These are phyloP conservation scores for Salticus scenicus DNA, from an alignment of 2,888 invertebrate species.

Conservation along the genomic window DNA sequence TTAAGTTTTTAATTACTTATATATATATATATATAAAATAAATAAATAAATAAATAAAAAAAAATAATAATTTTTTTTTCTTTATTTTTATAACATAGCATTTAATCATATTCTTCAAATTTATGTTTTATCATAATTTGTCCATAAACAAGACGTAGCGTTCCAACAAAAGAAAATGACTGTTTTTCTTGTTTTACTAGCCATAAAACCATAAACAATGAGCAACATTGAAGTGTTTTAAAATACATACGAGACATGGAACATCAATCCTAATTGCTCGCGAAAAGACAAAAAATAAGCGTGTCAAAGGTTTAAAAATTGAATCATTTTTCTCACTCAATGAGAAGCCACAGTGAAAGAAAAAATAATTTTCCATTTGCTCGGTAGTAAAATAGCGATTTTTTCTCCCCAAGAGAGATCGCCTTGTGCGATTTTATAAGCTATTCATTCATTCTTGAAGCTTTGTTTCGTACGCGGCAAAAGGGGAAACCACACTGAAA, in stretches of 20 bases:
- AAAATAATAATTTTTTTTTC: too few relatives aligned
- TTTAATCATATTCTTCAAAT: too few relatives aligned
- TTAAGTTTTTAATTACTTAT: too few relatives aligned
- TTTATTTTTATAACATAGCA: too few relatives aligned
- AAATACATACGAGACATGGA: conserved; percentile 8
- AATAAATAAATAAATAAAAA: too few relatives aligned
- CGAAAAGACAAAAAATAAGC: conserved; percentile 15
- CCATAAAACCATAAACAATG: conserved; percentile 15
- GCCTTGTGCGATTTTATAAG: conserved; percentile 3
- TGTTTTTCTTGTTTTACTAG: too few relatives aligned
- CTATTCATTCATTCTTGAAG: conserved; percentile 25
- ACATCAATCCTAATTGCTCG: conserved; percentile 36
- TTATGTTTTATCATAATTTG: too few relatives aligned
- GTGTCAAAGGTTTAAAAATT: conserved; percentile 42
- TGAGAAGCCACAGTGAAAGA: conserved; percentile 20
- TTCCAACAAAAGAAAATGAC: too few relatives aligned
- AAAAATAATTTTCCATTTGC: conserved; percentile 14
- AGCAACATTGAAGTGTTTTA: neutral
- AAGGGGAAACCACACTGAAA: conserved; percentile 43
- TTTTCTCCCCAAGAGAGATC: conserved; percentile 22
- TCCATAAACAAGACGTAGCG: too few relatives aligned
- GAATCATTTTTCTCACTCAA: conserved; percentile 22
- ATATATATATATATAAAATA: too few relatives aligned
- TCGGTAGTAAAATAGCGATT: conserved; percentile 31
- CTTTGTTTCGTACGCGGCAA: conserved; percentile 28